These are phyloP conservation scores for Aphelinus certus DNA, from an alignment of 1,140 invertebrate species.

Conservation along the genomic window DNA sequence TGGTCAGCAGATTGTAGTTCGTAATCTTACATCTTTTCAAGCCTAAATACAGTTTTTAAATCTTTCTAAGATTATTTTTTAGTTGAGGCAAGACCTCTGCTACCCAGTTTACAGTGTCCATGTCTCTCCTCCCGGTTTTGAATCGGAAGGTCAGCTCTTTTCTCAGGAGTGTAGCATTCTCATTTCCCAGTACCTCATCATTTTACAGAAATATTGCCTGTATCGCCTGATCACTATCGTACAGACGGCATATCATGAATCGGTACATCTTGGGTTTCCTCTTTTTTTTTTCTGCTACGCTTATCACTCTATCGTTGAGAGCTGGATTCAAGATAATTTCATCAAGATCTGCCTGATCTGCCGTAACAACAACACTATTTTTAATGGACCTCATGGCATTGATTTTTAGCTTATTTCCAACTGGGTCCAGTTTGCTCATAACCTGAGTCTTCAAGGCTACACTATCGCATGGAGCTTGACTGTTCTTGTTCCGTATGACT, in stretches of 20 bases:
- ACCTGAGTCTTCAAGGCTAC: too few relatives aligned
- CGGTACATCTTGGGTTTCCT: constrained; percentile 20
- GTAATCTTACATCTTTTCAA: constrained; percentile 20
- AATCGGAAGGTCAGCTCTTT: not conserved
- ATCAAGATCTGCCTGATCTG: not conserved
- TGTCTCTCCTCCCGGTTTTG: constrained; percentile 14
- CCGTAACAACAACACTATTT: constrained; percentile 7
- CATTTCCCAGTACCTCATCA: not conserved
- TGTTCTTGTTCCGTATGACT: too few relatives aligned
- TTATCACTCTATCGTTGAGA: not conserved
- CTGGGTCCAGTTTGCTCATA: too few relatives aligned
- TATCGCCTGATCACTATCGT: not conserved
- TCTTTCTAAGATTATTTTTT: not conserved
- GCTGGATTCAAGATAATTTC: not conserved
- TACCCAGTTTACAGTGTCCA: constrained; percentile 29
- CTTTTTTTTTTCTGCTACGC: not conserved
- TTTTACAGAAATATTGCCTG: constrained; percentile 9
- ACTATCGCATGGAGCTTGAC: too few relatives aligned
- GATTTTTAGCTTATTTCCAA: not conserved
- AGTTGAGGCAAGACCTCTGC: constrained; percentile 10
- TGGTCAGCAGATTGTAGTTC: constrained; percentile 30
- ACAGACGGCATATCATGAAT: constrained; percentile 28
- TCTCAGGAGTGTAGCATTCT: too few relatives aligned
- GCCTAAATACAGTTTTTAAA: constrained; percentile 28
- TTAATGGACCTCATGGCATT: not conserved